phyloP scores from a whole-genome alignment of 2,888 invertebrate species.

The Chelonus formosanus region DNA sequence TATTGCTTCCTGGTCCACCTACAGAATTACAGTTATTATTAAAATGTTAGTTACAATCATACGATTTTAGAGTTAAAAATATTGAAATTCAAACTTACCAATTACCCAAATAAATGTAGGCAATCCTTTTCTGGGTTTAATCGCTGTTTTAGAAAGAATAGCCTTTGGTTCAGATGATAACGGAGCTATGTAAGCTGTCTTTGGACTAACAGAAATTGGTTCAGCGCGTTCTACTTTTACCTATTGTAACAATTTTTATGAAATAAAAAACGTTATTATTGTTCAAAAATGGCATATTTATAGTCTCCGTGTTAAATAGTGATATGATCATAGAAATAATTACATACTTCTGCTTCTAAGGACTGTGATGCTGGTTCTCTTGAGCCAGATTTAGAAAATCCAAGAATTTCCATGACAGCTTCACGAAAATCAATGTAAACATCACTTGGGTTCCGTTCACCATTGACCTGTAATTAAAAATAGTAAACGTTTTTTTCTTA shows the following conservation, averaged over 20 bases:
- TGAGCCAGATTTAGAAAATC: conserved; percentile 57
- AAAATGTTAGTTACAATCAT: conserved; percentile 7
- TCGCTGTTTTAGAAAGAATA: conserved; percentile 52
- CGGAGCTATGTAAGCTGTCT: conserved; percentile 40
- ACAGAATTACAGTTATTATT: background rate
- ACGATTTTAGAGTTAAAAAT: too few species aligned
- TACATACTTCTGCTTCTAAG: conserved; percentile 57
- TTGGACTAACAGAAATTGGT: conserved; percentile 39
- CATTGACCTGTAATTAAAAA: conserved; percentile 75
- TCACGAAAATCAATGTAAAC: conserved; percentile 87
- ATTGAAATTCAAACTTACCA: conserved; percentile 53
- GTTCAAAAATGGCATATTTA: too few species aligned
- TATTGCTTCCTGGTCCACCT: conserved; percentile 93
- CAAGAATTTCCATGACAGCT: conserved; percentile 80
- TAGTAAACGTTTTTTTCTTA: background rate
- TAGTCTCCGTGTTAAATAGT: too few species aligned
- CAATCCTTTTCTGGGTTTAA: conserved; percentile 56
- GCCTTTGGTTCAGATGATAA: conserved; percentile 40
- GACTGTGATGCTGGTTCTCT: conserved; percentile 43
- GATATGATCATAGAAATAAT: conserved; percentile 18
- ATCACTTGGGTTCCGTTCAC: conserved; percentile 85
- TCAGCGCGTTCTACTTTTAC: conserved; percentile 56
- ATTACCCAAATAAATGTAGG: conserved; percentile 67
- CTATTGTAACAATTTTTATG: conserved; percentile 37
- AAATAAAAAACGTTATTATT: too few species aligned